Base-by-base conservation (phyloP, 1,140 invertebrate genomes). In the Drosophila leontia region DNA sequence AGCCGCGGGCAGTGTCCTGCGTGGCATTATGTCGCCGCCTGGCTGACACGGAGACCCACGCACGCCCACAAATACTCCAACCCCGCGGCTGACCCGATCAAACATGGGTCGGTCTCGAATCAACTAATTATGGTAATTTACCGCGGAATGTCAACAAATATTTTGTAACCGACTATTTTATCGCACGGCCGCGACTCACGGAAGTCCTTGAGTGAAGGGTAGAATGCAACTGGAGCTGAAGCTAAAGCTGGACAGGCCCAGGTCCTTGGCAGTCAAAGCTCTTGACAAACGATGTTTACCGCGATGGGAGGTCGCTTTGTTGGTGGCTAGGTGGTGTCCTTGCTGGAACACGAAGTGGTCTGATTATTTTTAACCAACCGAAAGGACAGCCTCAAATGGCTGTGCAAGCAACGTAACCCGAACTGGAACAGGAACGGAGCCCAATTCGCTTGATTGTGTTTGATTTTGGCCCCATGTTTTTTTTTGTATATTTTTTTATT, bases 61-160 rank as follows among this genome's bases (percentile, higher is more conserved):
- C 44, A 48, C 60, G n/a, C 48, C 41, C 39, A 42, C 37, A 19
- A 47, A 11, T 23, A n/a, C 35, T 29, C 51, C 45, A 19, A 45
- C 55, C 29, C 37, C 45, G 5, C 19, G 35, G 32, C 57, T 32
- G 78, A 26, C 50, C 64, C 70, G 80, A 76, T 87, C 70, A 88
- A 88, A 88, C 80, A 86, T 65, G 75, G 72, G 82, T 78, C 81
- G 83, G 87, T 79, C 77, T 78, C 78, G 85, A 81, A 85, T 81
- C 85, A 88, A 88, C 84, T 88, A 88, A 88, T 88, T 88, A 88
- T 90, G 84, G 84, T 88, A 88, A 88, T 88, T 88, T 90, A 76
- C 78, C 41, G 78, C 74, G 84, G 85, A 88, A 88, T 90, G 84
- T 88, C 84, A 88, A 88, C 85, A 88, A 88, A 88, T 88, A 88